Percentiles rank a stretch among this genome's conserved stretches.
Evolutionary conservation across 2,113 vertebrate species (phyloP).

Genomic region (Empidonax alnorum): DNA sequence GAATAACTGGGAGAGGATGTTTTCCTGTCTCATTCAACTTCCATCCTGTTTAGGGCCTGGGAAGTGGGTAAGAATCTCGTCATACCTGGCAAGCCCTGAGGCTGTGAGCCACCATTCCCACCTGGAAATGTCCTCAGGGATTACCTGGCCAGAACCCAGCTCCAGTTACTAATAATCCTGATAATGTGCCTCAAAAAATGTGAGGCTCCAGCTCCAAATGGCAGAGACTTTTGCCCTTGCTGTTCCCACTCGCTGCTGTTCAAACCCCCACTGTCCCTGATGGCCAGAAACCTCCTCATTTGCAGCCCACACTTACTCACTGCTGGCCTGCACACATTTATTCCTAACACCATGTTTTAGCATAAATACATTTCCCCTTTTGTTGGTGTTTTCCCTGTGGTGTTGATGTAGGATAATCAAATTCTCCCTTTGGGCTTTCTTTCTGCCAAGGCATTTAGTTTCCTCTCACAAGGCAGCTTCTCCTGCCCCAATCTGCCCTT

Average conservation of each 20-base stretch:
- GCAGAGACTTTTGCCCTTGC: background rate
- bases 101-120: background rate
- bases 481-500: background rate
- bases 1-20: background rate
- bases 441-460: background rate
- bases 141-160: background rate
- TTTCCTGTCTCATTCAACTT: rapidly evolving
- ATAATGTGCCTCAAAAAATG: background rate
- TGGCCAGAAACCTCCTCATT: slow-evolving; percentile 20
- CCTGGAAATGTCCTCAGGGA: background rate
- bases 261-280: background rate
- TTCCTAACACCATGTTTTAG: slow-evolving; percentile 15
- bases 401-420: slow-evolving; percentile 35
- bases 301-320: background rate
- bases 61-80: background rate
- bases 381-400: slow-evolving; percentile 39
- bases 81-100: background rate
- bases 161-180: background rate
- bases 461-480: background rate
- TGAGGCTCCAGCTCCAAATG: background rate
- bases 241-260: background rate
- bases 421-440: background rate
- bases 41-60: background rate
- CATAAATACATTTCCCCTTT: slow-evolving; percentile 31
- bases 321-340: background rate